Percentiles rank a stretch among this genome's conserved stretches.
Evolutionary conservation across 2,797 vertebrate genomes (phyloP).

Genomic region (Anolis apletophallus): DNA sequence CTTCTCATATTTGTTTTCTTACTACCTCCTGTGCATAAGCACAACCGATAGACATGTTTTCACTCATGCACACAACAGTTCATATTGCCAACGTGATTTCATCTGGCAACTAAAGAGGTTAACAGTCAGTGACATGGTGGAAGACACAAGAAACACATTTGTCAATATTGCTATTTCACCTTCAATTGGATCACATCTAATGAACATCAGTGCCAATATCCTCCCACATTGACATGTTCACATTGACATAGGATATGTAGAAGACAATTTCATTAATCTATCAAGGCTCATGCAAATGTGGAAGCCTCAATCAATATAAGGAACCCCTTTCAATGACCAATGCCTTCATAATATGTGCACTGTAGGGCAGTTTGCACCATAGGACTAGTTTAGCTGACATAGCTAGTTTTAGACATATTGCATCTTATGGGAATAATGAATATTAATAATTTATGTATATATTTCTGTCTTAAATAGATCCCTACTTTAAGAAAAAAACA

Average conservation of each 20-base stretch:
- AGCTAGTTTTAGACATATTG: background rate
- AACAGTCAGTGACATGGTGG: slow-evolving; percentile 22
- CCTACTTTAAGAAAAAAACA: background rate
- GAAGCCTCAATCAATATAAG: background rate
- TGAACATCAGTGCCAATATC: slow-evolving; percentile 4
- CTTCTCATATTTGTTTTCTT: background rate
- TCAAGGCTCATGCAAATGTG: slow-evolving; percentile 21
- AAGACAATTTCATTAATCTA: slow-evolving; percentile 27
- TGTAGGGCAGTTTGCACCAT: background rate
- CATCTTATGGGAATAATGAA: background rate
- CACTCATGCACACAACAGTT: background rate
- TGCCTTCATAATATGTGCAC: background rate
- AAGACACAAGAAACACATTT: slow-evolving; percentile 41
- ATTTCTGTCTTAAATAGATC: background rate
- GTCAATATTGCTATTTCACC: slow-evolving; percentile 20
- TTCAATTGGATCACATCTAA: slow-evolving; percentile 51
- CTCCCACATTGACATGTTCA: slow-evolving; percentile 25
- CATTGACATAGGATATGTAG: no score
- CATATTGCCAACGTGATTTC: background rate
- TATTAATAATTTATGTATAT: background rate
- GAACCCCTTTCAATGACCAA: slow-evolving; percentile 26
- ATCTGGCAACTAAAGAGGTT: slow-evolving; percentile 35
- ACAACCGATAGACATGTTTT: background rate
- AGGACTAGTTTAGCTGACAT: background rate
- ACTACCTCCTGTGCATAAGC: background rate